Evolutionary conservation across 2,113 vertebrate species (phyloP).

Genomic region (Pelecanus crispus): DNA sequence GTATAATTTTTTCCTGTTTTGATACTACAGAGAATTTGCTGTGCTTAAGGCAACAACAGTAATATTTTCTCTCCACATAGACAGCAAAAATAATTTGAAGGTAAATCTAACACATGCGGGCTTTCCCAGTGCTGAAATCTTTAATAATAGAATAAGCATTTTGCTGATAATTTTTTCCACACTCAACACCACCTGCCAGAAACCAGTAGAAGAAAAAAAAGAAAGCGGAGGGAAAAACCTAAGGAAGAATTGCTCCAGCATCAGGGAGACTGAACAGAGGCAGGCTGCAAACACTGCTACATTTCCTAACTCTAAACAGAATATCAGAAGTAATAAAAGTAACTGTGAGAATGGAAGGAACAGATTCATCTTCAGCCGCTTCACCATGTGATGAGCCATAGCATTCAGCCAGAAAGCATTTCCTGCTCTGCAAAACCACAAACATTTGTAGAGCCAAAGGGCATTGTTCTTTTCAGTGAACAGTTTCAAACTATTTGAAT

Average conservation of each 20-base stretch:
- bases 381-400: conserved; percentile 39
- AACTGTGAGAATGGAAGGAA: conserved; percentile 33
- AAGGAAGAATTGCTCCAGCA: background rate
- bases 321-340: conserved; percentile 52
- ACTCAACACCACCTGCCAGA: background rate
- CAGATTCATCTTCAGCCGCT: conserved; percentile 39
- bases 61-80: background rate
- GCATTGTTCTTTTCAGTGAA: conserved; percentile 51
- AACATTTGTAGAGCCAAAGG: conserved; percentile 45
- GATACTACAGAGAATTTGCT: background rate
- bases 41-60: background rate
- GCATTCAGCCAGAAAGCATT: conserved; percentile 50
- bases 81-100: background rate
- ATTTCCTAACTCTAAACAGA: conserved; percentile 46
- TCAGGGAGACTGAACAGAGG: background rate
- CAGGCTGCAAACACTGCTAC: background rate
- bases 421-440: conserved; percentile 58
- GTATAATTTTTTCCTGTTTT: background rate
- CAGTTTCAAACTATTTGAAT: conserved; percentile 42
- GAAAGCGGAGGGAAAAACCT: background rate
- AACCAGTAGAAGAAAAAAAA: background rate
- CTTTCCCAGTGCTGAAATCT: background rate
- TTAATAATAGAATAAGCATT: background rate
- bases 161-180: background rate
- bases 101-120: background rate